phyloP scores from a whole-genome alignment of 2,113 vertebrate species.

The Bos javanicus region DNA sequence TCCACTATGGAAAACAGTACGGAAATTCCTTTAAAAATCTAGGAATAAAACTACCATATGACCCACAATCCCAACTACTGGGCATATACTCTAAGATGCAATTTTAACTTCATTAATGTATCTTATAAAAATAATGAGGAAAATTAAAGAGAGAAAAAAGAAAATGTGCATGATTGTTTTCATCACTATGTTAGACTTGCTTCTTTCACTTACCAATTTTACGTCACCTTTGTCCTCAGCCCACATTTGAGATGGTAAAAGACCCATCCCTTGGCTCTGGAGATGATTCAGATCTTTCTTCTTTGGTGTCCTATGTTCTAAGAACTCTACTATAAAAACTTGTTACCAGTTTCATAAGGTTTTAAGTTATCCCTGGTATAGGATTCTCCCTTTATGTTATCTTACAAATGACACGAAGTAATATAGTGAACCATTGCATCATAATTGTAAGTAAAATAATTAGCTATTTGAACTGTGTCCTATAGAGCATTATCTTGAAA shows the following conservation, averaged over 20 bases:
- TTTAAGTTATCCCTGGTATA: not conserved
- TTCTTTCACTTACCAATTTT: not conserved
- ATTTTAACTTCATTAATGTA: not conserved
- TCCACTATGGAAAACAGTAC: not conserved
- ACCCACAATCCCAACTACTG: not conserved
- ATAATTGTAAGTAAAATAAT: not conserved
- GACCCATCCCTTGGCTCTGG: not conserved
- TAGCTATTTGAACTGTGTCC: not conserved
- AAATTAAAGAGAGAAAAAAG: not conserved
- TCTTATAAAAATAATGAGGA: not conserved
- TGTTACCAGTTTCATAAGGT: not conserved
- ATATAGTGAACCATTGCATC: not conserved
- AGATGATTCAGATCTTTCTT: not conserved
- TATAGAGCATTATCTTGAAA: not conserved
- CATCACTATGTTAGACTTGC: not conserved
- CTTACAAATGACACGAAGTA: not conserved
- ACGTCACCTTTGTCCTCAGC: not conserved
- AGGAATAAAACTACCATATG: not conserved
- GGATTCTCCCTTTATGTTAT: not conserved
- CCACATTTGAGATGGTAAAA: not conserved
- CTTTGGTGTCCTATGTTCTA: not conserved
- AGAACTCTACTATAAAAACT: not conserved
- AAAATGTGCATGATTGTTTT: not conserved
- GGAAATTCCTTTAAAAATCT: not conserved
- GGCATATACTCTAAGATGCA: not conserved